Base-by-base conservation (phyloP, 1,140 invertebrate genomes). In the Brachystomella parvula region DNA sequence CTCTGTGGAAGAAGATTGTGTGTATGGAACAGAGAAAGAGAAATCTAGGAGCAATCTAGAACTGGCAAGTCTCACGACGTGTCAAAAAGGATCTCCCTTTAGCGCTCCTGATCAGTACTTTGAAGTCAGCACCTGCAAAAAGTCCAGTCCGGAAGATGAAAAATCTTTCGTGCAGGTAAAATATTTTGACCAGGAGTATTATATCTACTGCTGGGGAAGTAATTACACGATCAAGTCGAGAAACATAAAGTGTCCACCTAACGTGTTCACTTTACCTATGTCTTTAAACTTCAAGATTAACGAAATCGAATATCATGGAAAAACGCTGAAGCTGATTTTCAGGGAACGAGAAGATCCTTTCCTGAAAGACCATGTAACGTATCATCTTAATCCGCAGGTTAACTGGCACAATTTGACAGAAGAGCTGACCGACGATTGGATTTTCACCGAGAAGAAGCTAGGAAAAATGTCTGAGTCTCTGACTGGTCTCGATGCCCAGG, bases 141-240 rank as follows among this genome's bases (percentile, higher is more conserved):
- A 29, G 9, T 29, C 21, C 9, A 30, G 24, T 15, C 21, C 0
- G 21, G 56, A 32, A 17, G 53, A 58, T 67, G 60, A 58, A 2
- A 49, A 63, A 26, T 26, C n/a, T 2, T 67, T 67, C 29, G 24
- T 44, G 19, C 62, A 68, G 47, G 57, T 61, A 3, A 68, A 64
- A 56, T 30, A 61, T 2, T 61, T 21, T 19, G 58, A 68, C 28
- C 32, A 64, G 44, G 26, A 33, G 24, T 68, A 64, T 26, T 44
- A 60, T 24, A 58, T 68, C 24, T 68, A 68, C 31, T 68, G 66
- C 47, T 49, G 62, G 12, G 58, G 57, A 3, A 53, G 56, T 9
- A 2, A 26, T 2, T 64, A 64, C 24, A 24, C 29, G 0, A 47
- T 60, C 15, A 47, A 30, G 32, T 35, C 28, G 26, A 33, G 66